Evolutionary conservation across 2,888 invertebrate species (phyloP).

Genomic region (Drosophila putrida): DNA sequence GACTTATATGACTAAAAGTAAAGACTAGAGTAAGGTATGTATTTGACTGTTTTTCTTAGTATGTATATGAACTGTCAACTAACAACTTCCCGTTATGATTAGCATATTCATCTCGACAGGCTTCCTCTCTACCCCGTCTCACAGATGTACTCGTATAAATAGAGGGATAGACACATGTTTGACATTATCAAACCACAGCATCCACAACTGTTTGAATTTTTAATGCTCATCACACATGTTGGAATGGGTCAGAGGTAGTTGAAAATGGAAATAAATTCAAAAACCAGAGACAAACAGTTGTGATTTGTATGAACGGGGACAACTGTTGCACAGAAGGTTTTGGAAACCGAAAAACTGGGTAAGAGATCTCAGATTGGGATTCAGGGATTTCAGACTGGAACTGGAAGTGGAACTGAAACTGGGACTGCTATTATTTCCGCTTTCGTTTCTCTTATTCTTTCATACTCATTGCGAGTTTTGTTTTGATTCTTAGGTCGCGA

Average conservation of each 20-base stretch:
- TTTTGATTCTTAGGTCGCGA: conserved; percentile 67
- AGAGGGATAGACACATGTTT: conserved; percentile 67
- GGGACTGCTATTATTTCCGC: conserved; percentile 66
- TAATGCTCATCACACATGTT: conserved; percentile 65
- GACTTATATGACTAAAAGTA: too few relatives aligned
- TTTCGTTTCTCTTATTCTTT: conserved; percentile 49
- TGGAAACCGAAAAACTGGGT: conserved; percentile 14
- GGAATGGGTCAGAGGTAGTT: conserved; percentile 23
- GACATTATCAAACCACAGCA: conserved; percentile 73
- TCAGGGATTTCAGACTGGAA: conserved; percentile 31
- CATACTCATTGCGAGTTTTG: conserved; percentile 51
- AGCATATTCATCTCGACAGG: conserved; percentile 42
- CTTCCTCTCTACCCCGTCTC: conserved; percentile 30
- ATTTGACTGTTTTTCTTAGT: background rate
- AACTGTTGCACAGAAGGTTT: conserved; percentile 65
- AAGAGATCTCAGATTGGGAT: conserved; percentile 21
- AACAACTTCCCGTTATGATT: conserved; percentile 25
- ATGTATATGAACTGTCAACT: background rate
- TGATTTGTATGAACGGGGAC: conserved; percentile 61
- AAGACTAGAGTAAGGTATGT: too few relatives aligned
- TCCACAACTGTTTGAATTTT: conserved; percentile 49
- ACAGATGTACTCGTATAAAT: conserved; percentile 27
- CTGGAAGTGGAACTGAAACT: conserved; percentile 25
- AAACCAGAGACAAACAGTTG: conserved; percentile 66
- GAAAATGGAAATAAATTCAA: conserved; percentile 73